phyloP scores from a whole-genome alignment of 2,113 vertebrate species.

The Sinocyclocheilus anophthalmus region DNA sequence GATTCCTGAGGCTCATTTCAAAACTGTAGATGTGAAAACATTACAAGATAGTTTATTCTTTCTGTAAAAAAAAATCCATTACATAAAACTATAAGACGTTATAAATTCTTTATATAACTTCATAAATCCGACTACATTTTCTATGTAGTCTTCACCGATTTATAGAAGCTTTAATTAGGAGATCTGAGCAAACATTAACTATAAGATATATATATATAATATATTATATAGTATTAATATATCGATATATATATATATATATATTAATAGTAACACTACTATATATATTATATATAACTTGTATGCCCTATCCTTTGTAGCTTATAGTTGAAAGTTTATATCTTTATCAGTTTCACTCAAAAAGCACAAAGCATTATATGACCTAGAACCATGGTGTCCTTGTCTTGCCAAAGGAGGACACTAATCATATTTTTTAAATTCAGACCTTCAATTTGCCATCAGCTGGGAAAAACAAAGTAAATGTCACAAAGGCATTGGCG shows the following conservation, averaged over 20 bases:
- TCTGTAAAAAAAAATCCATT: background rate
- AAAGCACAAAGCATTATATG: constrained; percentile 43
- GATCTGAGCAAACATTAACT: background rate
- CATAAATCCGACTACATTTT: background rate
- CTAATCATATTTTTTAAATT: constrained; percentile 1
- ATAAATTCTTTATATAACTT: background rate
- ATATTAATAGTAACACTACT: too few species aligned
- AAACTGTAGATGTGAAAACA: background rate
- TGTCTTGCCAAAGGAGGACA: constrained; percentile 31
- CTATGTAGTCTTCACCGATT: background rate
- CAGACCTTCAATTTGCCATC: constrained; percentile 9
- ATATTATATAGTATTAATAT: too few species aligned
- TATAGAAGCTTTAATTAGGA: background rate
- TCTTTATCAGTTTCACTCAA: constrained; percentile 32
- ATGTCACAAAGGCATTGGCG: constrained; percentile 31
- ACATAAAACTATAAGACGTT: background rate
- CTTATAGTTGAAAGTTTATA: constrained; percentile 29
- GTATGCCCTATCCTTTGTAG: constrained; percentile 27
- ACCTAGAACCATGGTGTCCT: background rate
- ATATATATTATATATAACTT: too few species aligned
- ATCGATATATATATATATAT: too few species aligned
- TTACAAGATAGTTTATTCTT: background rate
- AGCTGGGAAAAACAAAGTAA: background rate
- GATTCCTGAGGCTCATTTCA: background rate
- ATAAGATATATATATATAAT: background rate